phyloP scores from a whole-genome alignment of 2,113 vertebrate species.

The Cyanoramphus novaezelandiae region DNA sequence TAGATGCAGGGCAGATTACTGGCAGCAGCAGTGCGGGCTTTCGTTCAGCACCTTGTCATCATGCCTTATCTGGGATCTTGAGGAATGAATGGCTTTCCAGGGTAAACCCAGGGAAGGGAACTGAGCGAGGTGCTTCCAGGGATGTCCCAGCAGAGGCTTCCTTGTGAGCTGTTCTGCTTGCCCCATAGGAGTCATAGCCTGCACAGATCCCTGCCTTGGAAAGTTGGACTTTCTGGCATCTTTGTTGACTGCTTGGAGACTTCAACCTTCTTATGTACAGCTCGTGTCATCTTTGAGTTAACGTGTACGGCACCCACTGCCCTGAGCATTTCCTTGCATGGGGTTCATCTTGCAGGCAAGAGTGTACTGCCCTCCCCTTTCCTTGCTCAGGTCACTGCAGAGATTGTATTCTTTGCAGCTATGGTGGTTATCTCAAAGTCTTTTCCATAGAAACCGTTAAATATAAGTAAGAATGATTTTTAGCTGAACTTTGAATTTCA shows the following conservation, averaged over 20 bases:
- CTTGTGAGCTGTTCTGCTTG: background rate
- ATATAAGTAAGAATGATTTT: background rate
- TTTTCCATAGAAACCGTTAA: background rate
- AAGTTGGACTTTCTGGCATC: background rate
- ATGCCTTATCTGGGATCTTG: slow-evolving; percentile 19
- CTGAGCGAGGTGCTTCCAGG: background rate
- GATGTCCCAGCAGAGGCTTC: background rate
- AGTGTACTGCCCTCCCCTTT: background rate
- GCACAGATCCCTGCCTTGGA: background rate
- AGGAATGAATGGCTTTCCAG: background rate
- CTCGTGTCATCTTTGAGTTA: background rate
- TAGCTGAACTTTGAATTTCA: background rate
- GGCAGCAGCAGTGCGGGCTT: background rate
- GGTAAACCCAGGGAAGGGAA: background rate
- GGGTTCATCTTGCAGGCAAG: background rate
- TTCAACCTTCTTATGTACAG: background rate
- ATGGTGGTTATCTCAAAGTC: background rate
- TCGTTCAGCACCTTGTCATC: background rate
- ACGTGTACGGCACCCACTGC: rapidly evolving
- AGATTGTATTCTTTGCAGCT: background rate
- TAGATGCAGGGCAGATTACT: background rate
- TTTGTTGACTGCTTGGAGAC: background rate
- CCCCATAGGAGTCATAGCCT: background rate
- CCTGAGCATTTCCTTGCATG: background rate
- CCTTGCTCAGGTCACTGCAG: background rate